Evolutionary conservation across 1,140 invertebrate genomes (phyloP).

Genomic region (Eufriesea mexicana): DNA sequence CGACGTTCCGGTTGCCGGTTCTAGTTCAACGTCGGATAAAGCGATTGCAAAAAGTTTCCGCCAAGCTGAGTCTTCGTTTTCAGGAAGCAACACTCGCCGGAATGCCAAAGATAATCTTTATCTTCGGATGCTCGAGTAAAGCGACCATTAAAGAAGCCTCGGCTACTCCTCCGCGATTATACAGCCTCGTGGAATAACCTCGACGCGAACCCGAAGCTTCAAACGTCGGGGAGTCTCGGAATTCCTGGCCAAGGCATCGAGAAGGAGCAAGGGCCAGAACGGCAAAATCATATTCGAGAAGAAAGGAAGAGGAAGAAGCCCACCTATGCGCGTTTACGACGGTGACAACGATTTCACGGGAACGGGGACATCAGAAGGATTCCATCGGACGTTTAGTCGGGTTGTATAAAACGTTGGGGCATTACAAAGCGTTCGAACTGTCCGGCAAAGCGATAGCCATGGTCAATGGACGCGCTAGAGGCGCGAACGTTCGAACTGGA

Average conservation of each 20-base stretch:
- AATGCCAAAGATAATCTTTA: background rate
- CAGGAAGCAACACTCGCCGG: background rate
- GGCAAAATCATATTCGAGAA: background rate
- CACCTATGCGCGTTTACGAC: background rate
- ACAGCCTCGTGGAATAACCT: too few species aligned
- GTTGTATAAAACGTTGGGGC: background rate
- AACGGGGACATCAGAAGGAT: background rate
- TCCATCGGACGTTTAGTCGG: background rate
- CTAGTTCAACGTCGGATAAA: background rate
- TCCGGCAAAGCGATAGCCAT: background rate
- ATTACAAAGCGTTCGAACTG: background rate
- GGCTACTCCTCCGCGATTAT: too few species aligned
- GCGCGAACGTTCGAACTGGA: constrained; percentile 60
- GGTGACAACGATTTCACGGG: background rate
- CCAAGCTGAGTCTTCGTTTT: too few species aligned
- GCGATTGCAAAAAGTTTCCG: background rate
- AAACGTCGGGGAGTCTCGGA: background rate
- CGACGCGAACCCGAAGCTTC: background rate
- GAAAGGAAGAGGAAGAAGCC: background rate
- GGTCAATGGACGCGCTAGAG: constrained; percentile 26
- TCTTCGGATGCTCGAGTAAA: background rate
- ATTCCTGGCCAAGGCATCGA: background rate
- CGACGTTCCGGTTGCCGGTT: background rate
- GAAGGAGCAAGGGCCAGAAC: background rate
- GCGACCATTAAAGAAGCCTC: background rate